phyloP scores from a whole-genome alignment of 1,140 invertebrate genomes.

The Leptonema lineaticorne region DNA sequence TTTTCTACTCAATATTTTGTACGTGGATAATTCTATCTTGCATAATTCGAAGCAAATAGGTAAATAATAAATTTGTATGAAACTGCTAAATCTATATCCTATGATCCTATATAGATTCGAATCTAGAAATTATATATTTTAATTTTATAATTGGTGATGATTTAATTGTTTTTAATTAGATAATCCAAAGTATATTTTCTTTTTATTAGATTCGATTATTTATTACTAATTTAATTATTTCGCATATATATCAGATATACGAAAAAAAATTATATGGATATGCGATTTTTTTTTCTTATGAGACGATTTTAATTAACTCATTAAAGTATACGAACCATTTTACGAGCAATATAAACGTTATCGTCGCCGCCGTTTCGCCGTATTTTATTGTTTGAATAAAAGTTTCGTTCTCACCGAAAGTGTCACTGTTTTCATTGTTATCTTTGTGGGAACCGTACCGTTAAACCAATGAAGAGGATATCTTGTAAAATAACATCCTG shows the following conservation, averaged over 20 bases:
- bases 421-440: conserved; percentile 18
- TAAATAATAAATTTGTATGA: too few relatives aligned
- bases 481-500: conserved; percentile 3
- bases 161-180: too few relatives aligned
- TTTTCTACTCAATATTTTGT: too few relatives aligned
- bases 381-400: conserved; percentile 2
- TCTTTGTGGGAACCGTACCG: conserved; percentile 22
- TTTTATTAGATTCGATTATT: background rate
- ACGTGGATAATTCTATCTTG: too few relatives aligned
- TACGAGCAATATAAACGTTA: background rate
- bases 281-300: too few relatives aligned
- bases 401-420: conserved; percentile 7
- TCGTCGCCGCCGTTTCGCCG: background rate
- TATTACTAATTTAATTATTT: background rate
- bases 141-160: too few relatives aligned
- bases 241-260: background rate
- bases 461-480: conserved; percentile 9
- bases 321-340: background rate
- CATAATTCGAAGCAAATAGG: too few relatives aligned
- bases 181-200: background rate
- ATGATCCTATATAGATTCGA: too few relatives aligned
- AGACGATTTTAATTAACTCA: background rate
- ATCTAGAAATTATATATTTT: too few relatives aligned
- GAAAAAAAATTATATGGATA: background rate
- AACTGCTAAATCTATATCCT: too few relatives aligned